Base-by-base conservation (phyloP, 1,140 invertebrate species). In the Carposina sasakii region DNA sequence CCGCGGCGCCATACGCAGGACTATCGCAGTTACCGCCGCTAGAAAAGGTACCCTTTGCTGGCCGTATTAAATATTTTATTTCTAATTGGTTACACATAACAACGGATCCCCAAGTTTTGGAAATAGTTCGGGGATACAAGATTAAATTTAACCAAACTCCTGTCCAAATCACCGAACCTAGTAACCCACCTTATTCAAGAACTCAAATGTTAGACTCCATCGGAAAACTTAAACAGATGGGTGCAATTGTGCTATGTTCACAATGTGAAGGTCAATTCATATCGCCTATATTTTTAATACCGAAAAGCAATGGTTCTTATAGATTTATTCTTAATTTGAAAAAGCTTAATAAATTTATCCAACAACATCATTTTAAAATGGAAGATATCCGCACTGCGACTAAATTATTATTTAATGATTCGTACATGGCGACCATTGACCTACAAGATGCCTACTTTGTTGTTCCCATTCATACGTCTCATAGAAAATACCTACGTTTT, bases 331-430 rank as follows among this genome's bases (percentile, higher is more conserved):
- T 45, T 12, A 48, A 48, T 30, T 13, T 48, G 3, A 48, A 48
- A 40, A 48, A 21, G 10, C 30, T 48, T 3, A 48, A 48, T 30
- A 48, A 28, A 36, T 48, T 48, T 28, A 40, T 48, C 20, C 5
- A 30, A 16, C 13, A n/a, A 10, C 46, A 19, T 6, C 46, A 48
- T 33, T 48, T 48, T 48, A 48, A 48, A 39, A 48, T 48, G 46
- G 46, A 48, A 36, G 46, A 48, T 30, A 39, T 48, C 3, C 34
- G 46, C 1, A 48, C 44, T 12, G 33, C 44, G 23, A 31, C 20
- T 8, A 48, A 48, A 21, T 20, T 48, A n/a, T 9, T 48, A 20
- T n/a, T 36, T 28, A 21, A 17, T n/a, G 12, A 2, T 21, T 2
- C 17, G 4, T 48, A n/a, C n/a, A 23, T 48, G 17, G 34, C 34